Evolutionary conservation across 2,888 invertebrate genomes (phyloP), one percentile per base, ranked within the genome.

Genomic region (Drosophila neotestacea): DNA sequence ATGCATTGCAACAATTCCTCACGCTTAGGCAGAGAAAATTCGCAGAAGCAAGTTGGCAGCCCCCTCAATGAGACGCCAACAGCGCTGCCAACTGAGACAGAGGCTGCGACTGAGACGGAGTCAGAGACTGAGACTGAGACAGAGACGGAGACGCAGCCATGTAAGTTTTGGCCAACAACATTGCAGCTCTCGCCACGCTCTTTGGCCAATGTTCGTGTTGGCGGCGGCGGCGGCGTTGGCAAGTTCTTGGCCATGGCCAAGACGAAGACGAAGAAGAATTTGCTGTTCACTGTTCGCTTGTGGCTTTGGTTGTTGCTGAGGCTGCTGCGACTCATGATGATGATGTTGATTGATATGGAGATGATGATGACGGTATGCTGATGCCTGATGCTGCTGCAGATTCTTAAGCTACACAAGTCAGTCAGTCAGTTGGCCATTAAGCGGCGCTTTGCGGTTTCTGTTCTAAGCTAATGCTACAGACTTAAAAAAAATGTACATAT

Each of bases 391-490:
- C 61, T 47, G 42, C 63, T 77, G 62, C 65, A 70, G 74, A 73
- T 82, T 69, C 67, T 68, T 69, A 34, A 72, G 72, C 78, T 70
- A 64, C 65, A 68, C 60, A 67, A 79, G 80, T 79, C 84, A 84
- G 82, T 83, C 83, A 85, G 83, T 84, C 72, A 78, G 84, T 85
- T 83, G 90, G 81, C 81, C 90, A 90, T 79, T 70, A 82, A 82
- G 88, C 83, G 81, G 78, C 78, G 84, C 78, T 85, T 79, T 86
- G 87, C 81, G 81, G 88, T 90, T 79, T 70, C 72, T 67, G 60
- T 36, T 65, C 66, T 58, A 28, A 59, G 55, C 56, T 60, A 36
- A 48, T 62, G 58, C 52, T 48, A 46, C 66, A 56, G 51, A 56
- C 77, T 77, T 32, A 10, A 68, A 36, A 36, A 46, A n/a, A 28